Evolutionary conservation across 2,888 invertebrate species (phyloP).

Genomic region (Xestobium rufovillosum): DNA sequence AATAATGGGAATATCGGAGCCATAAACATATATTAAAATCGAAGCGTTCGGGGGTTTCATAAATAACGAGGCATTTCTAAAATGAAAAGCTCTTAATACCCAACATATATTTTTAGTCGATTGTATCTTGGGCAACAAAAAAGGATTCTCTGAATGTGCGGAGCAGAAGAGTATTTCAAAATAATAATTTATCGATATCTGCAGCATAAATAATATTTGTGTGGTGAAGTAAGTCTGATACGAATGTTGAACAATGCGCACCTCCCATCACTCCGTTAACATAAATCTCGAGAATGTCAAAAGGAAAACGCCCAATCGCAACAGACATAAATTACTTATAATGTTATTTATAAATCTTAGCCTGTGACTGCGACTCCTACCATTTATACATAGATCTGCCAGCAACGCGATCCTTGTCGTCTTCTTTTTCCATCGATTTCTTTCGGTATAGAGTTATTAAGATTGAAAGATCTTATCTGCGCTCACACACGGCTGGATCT

Average conservation of each 20-base stretch:
- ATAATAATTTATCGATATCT: slow-evolving; percentile 28
- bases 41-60: too few species aligned
- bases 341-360: slow-evolving; percentile 44
- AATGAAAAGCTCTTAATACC: slow-evolving; percentile 24
- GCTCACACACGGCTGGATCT: too few species aligned
- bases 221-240: slow-evolving; percentile 20
- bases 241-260: slow-evolving; percentile 35
- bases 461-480: too few species aligned
- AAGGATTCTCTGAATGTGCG: slow-evolving; percentile 22
- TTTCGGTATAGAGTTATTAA: too few species aligned
- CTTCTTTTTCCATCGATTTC: too few species aligned
- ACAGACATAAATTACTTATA: slow-evolving; percentile 44
- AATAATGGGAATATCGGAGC: too few species aligned
- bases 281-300: slow-evolving; percentile 44
- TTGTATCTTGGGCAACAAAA: slow-evolving; percentile 25
- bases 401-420: too few species aligned
- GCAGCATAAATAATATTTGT: slow-evolving; percentile 27
- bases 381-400: slow-evolving; percentile 29
- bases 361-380: slow-evolving; percentile 33
- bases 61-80: too few species aligned
- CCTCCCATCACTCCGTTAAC: slow-evolving; percentile 44
- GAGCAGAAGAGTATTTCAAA: slow-evolving; percentile 24
- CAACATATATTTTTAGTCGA: slow-evolving; percentile 25
- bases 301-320: slow-evolving; percentile 44
- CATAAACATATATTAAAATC: too few species aligned